Percentiles rank a stretch among this genome's conserved stretches.
phyloP scores from a whole-genome alignment of 1,140 invertebrate species.

The Diabrotica virgifera region DNA sequence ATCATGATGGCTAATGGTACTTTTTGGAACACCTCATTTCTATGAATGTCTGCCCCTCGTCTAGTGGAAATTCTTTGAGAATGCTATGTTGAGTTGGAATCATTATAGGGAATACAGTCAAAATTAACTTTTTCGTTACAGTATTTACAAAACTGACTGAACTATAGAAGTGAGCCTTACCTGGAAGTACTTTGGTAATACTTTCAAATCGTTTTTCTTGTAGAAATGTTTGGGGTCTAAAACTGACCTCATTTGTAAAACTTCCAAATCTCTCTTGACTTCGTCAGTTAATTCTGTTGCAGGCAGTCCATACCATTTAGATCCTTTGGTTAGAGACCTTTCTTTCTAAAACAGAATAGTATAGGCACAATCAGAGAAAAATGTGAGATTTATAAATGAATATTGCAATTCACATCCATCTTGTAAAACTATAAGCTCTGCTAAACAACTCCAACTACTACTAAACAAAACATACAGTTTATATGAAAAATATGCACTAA shows the following conservation, averaged over 20 bases:
- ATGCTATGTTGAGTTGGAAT: too few relatives aligned
- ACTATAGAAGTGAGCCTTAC: conserved; percentile 47
- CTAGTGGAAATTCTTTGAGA: too few relatives aligned
- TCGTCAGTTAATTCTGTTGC: conserved; percentile 87
- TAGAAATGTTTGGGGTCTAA: conserved; percentile 92
- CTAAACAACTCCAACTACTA: too few relatives aligned
- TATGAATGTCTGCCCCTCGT: too few relatives aligned
- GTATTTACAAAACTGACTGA: neutral
- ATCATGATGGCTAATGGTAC: too few relatives aligned
- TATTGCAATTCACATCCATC: neutral
- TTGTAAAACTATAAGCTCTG: neutral
- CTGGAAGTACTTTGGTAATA: conserved; percentile 89
- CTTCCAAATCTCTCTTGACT: conserved; percentile 78
- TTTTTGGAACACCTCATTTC: too few relatives aligned
- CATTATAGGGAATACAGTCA: too few relatives aligned
- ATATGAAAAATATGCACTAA: too few relatives aligned
- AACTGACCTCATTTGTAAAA: conserved; percentile 88
- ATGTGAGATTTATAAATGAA: neutral
- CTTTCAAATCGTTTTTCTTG: conserved; percentile 85
- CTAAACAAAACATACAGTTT: too few relatives aligned
- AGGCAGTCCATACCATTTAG: conserved; percentile 82
- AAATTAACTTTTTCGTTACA: too few relatives aligned
- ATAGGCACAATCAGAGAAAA: too few relatives aligned
- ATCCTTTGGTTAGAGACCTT: conserved; percentile 75
- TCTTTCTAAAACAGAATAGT: conserved; percentile 54